A percentile compares a stretch with the other conserved stretches of the same genome.
Evolutionary conservation across 2,888 invertebrate genomes (phyloP).

Genomic region (Fragum fragum): DNA sequence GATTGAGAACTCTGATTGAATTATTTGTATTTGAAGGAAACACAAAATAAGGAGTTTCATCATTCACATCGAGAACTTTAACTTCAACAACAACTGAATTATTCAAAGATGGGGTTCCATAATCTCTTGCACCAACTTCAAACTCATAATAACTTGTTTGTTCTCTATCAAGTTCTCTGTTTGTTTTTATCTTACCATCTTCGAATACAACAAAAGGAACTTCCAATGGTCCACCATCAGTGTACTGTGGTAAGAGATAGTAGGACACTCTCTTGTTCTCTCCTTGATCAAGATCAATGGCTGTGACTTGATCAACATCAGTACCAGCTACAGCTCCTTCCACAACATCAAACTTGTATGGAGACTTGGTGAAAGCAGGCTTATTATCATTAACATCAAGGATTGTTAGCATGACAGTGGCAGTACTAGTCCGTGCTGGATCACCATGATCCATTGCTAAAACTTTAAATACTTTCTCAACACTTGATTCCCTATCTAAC

Average conservation of each 20-base stretch:
- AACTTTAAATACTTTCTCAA: constrained; percentile 64
- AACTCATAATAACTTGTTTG: constrained; percentile 94
- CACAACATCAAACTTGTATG: constrained; percentile 94
- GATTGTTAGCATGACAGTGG: constrained; percentile 66
- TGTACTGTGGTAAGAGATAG: constrained; percentile 72
- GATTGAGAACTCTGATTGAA: constrained; percentile 74
- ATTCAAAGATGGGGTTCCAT: constrained; percentile 89
- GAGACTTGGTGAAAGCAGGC: constrained; percentile 63
- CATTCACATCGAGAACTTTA: constrained; percentile 97
- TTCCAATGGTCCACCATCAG: constrained; percentile 90
- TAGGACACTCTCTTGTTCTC: constrained; percentile 94
- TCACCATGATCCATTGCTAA: constrained; percentile 70
- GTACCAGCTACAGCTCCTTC: constrained; percentile 96
- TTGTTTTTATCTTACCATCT: constrained; percentile 93
- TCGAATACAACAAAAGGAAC: constrained; percentile 65
- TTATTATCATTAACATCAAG: constrained; percentile 71
- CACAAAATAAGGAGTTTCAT: constrained; percentile 92
- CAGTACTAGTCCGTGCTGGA: constrained; percentile 64
- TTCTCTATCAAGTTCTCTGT: constrained; percentile 95
- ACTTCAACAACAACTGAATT: constrained; percentile 97
- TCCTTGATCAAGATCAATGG: constrained; percentile 88
- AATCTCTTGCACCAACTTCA: constrained; percentile 94
- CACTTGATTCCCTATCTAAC: constrained; percentile 69
- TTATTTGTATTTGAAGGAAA: constrained; percentile 79
- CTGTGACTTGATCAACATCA: constrained; percentile 95